Evolutionary conservation across 2,888 invertebrate genomes (phyloP).

Genomic region (Cheilosia grossa): DNA sequence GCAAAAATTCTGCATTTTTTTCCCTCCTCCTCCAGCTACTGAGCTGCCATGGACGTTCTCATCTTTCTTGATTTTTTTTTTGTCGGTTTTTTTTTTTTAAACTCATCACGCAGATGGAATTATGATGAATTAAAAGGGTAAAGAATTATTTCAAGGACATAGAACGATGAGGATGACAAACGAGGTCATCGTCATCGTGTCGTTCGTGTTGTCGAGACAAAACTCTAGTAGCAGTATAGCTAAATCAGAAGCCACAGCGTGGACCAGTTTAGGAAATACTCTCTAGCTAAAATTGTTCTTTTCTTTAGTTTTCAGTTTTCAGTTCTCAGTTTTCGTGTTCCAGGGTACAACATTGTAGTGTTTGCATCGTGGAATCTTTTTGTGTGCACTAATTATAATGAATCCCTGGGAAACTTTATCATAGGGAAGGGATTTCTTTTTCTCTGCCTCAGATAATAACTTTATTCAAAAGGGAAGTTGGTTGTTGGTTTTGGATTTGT

Average conservation of each 20-base stretch:
- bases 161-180: conserved; percentile 67
- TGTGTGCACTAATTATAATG: conserved; percentile 50
- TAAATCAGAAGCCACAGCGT: conserved; percentile 22
- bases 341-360: conserved; percentile 16
- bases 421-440: conserved; percentile 9
- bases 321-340: conserved; percentile 42
- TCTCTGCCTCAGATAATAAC: conserved; percentile 44
- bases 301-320: conserved; percentile 19
- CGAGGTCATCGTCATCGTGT: conserved; percentile 63
- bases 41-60: conserved; percentile 19
- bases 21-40: not conserved
- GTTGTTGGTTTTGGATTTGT: not conserved
- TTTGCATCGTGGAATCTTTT: not conserved
- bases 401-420: conserved; percentile 42
- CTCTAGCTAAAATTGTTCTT: conserved; percentile 12
- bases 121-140: conserved; percentile 74
- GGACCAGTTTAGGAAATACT: conserved; percentile 1
- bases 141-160: conserved; percentile 74
- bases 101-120: conserved; percentile 74
- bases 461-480: conserved; percentile 33
- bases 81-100: conserved; percentile 13
- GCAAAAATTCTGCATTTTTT: conserved; percentile 45
- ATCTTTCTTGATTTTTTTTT: conserved; percentile 10
- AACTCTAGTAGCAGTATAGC: conserved; percentile 39
- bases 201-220: conserved; percentile 39